Conservation (phyloP, 2,888 invertebrate species). For the Hanleya hanleyi region DNA sequence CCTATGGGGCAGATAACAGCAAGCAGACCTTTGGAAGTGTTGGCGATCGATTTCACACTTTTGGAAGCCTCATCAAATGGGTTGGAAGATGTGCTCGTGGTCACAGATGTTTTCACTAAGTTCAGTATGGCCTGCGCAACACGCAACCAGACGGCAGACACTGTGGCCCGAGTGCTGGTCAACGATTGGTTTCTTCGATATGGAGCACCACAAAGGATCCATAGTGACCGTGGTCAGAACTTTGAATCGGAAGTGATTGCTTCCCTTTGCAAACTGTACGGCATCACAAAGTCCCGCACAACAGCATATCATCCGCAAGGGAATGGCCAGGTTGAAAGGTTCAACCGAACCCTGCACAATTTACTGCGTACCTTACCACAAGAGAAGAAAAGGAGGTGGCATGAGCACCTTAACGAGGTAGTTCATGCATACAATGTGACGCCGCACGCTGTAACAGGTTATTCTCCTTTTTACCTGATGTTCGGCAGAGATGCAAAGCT, state of each 20-base stretch:
- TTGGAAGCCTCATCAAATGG: conserved; percentile 12
- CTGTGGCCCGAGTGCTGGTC: background rate
- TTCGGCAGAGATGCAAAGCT: background rate
- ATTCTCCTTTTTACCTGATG: conserved; percentile 10
- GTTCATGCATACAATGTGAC: background rate
- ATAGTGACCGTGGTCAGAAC: background rate
- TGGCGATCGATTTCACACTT: background rate
- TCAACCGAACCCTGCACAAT: background rate
- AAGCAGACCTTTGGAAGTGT: background rate
- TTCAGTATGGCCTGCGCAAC: background rate
- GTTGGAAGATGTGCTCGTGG: conserved; percentile 9
- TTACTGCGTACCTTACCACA: background rate
- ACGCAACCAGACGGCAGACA: background rate
- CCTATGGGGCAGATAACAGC: background rate
- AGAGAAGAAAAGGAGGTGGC: background rate
- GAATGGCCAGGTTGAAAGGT: background rate
- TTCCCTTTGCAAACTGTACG: background rate
- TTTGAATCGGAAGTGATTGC: background rate
- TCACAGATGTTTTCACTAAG: conserved; percentile 10
- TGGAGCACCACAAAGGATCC: background rate
- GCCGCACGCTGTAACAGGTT: background rate
- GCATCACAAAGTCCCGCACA: background rate
- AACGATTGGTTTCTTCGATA: conserved; percentile 12
- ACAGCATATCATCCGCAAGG: conserved; percentile 4
- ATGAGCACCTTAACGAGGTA: background rate